Conservation (phyloP, 2,113 vertebrate genomes). For the Anguilla japonica region DNA sequence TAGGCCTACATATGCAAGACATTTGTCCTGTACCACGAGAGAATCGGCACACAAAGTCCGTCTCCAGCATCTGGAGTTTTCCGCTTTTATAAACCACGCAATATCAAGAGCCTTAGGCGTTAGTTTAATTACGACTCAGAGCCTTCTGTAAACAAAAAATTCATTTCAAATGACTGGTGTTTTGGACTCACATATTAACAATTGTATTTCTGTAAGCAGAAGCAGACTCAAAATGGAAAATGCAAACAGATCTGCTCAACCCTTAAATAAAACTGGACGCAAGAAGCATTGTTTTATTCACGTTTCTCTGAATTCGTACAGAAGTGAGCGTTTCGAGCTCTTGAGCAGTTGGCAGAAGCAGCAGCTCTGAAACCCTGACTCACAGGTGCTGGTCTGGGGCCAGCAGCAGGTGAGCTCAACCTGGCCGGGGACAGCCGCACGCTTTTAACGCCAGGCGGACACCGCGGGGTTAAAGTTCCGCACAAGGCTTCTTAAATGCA, state of each 20-base stretch:
- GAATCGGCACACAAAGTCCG: slow-evolving; percentile 41
- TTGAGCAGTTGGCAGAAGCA: slow-evolving; percentile 21
- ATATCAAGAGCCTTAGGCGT: neutral
- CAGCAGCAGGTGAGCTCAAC: slow-evolving; percentile 20
- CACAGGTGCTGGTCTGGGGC: neutral
- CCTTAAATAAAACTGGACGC: slow-evolving; percentile 53
- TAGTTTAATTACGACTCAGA: neutral
- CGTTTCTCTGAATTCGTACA: slow-evolving; percentile 13
- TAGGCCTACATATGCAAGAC: slow-evolving; percentile 50
- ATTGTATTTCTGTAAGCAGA: neutral
- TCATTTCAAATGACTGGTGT: slow-evolving; percentile 13
- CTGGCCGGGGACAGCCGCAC: neutral
- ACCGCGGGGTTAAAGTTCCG: slow-evolving; percentile 8
- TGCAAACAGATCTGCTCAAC: slow-evolving; percentile 39
- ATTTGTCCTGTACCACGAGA: slow-evolving; percentile 42
- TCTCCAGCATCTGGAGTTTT: slow-evolving; percentile 36
- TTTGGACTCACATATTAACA: neutral
- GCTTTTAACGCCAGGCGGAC: neutral
- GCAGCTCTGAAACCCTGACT: slow-evolving; percentile 12
- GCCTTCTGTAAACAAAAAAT: neutral
- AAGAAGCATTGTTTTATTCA: slow-evolving; percentile 21
- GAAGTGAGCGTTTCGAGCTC: neutral
- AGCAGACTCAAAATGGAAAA: slow-evolving; percentile 28
- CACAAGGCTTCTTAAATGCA: neutral
- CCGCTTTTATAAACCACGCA: slow-evolving; percentile 31